Evolutionary conservation across 1,140 invertebrate genomes (phyloP), one percentile per base, ranked within the genome.

Genomic region (Nautilus pompilius): DNA sequence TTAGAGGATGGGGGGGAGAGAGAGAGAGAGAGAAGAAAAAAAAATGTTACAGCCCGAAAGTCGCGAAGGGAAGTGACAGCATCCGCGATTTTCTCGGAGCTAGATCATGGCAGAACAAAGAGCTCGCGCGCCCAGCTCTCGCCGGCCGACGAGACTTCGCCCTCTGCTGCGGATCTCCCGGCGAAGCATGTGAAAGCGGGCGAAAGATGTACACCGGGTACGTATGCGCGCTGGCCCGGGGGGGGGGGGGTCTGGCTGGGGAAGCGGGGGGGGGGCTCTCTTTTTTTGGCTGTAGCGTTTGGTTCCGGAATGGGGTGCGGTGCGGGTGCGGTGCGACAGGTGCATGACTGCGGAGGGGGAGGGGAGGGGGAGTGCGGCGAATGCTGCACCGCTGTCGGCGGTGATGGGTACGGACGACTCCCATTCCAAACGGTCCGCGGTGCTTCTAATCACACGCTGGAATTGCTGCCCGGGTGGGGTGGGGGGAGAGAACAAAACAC

Each of bases 11-110:
- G n/a, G 54, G n/a, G 54, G n/a, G 54, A 26, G 54, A 29, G 54
- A 56, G 54, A 56, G 54, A 56, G 54, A 56, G 54, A 56, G 54
- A 56, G 54, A 56, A 30, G 32, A 30, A 56, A 30, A 26, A n/a
- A 26, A 30, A 56, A 30, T 29, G 54, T 29, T 24, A 56, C 24
- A 56, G 20, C n/a, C 17, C 28, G 22, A 22, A 28, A 26, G 28
- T 60, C n/a, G 10, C 28, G 28, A 29, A 26, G 28, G 20, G 32
- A n/a, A 30, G 20, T 56, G 32, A 17, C 29, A 26, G 20, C 5
- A 13, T 33, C 56, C 22, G 22, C 48, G 20, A 64, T 64, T 34
- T n/a, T n/a, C n/a, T n/a, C n/a, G n/a, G n/a, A n/a, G n/a, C n/a
- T n/a, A n/a, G n/a, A n/a, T n/a, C n/a, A n/a, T n/a, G n/a, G n/a